Conservation (phyloP, 2,113 vertebrate genomes). For the Recurvirostra avosetta region DNA sequence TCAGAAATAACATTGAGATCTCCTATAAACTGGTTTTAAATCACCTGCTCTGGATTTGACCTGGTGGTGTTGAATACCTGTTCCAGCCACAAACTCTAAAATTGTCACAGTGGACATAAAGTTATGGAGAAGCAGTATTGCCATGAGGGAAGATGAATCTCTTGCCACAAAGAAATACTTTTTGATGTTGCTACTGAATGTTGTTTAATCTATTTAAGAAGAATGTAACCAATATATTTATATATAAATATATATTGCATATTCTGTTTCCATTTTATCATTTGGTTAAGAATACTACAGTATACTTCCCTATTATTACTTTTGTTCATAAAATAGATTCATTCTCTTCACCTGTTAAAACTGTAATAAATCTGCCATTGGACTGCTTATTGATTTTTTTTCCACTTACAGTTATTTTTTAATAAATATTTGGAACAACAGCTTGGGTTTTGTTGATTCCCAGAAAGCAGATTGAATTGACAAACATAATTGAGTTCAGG, state of each 20-base stretch:
- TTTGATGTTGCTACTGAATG: slow-evolving; percentile 23
- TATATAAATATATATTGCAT: background rate
- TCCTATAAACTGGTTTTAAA: background rate
- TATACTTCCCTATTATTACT: background rate
- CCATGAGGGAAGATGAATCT: background rate
- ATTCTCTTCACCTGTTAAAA: slow-evolving; percentile 27
- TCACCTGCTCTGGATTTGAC: background rate
- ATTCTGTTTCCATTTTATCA: background rate
- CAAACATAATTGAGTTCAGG: background rate
- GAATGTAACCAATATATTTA: slow-evolving; percentile 42
- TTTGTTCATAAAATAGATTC: slow-evolving; percentile 22
- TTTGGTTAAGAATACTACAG: background rate
- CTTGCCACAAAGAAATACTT: background rate
- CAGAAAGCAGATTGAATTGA: background rate
- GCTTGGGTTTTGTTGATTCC: background rate
- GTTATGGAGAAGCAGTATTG: background rate
- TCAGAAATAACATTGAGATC: background rate
- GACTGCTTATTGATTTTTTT: background rate
- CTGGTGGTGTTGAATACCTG: background rate
- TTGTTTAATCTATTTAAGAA: slow-evolving; percentile 44
- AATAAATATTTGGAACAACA: slow-evolving; percentile 33
- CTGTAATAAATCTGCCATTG: slow-evolving; percentile 33
- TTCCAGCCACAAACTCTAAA: background rate
- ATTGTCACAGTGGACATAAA: background rate
- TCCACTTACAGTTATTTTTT: background rate